These are phyloP conservation scores for Heliconius hortense DNA, from an alignment of 2,888 invertebrate species.

Conservation along the genomic window DNA sequence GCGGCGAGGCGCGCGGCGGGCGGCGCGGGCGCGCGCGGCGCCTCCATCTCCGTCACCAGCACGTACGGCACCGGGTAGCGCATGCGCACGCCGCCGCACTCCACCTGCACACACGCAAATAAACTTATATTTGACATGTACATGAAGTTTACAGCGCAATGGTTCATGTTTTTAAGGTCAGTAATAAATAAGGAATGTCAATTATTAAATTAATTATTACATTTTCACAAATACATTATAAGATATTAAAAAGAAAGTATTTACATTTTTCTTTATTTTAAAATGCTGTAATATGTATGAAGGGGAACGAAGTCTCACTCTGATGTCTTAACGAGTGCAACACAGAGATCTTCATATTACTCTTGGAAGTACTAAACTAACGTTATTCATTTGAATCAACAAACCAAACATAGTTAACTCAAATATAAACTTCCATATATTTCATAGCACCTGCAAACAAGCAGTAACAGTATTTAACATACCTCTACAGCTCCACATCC, in stretches of 20 bases:
- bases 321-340: constrained; percentile 68
- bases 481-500: constrained; percentile 84
- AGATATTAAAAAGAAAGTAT: no score
- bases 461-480: background rate
- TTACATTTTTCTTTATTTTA: background rate
- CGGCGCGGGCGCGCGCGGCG: constrained; percentile 60
- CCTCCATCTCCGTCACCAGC: constrained; percentile 93
- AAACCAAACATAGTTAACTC: constrained; percentile 54
- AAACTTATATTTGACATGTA: no score
- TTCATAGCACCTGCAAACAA: background rate
- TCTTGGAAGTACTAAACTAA: constrained; percentile 69
- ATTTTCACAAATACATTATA: no score
- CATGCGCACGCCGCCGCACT: constrained; percentile 94
- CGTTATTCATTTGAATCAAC: constrained; percentile 54
- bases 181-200: no score
- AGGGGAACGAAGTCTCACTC: constrained; percentile 82
- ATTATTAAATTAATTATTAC: no score
- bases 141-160: no score
- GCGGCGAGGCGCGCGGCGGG: constrained; percentile 54
- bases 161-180: no score
- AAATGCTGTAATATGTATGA: constrained; percentile 71
- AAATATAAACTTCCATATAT: constrained; percentile 55
- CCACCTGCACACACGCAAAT: constrained; percentile 69
- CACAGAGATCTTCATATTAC: constrained; percentile 81
- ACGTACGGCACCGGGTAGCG: constrained; percentile 97